Percentiles rank a stretch among this genome's conserved stretches.
These are phyloP conservation scores for Vulpes vulpes DNA, from an alignment of 2,113 vertebrate species.

Conservation along the genomic window DNA sequence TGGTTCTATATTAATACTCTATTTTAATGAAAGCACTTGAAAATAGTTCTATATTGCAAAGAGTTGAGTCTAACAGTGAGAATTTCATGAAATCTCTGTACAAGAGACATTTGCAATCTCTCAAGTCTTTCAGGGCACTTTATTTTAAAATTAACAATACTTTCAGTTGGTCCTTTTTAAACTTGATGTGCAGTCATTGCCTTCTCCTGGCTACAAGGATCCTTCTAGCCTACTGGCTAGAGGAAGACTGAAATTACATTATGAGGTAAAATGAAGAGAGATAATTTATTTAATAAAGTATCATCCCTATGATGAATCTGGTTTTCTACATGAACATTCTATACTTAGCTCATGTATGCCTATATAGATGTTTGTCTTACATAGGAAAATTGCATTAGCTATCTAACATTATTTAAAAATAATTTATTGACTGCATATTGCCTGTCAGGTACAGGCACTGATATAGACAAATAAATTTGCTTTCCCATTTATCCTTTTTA, in stretches of 20 bases:
- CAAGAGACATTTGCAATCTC: background rate
- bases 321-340: background rate
- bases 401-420: background rate
- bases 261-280: constrained; percentile 10
- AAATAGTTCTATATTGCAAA: background rate
- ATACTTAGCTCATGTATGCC: background rate
- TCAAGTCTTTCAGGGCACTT: background rate
- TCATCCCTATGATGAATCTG: background rate
- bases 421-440: background rate
- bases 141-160: background rate
- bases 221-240: background rate
- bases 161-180: background rate
- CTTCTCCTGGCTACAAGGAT: background rate
- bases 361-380: background rate
- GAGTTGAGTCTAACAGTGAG: background rate
- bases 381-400: background rate
- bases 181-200: background rate
- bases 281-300: background rate
- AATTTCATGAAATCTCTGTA: background rate
- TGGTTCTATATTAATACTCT: background rate
- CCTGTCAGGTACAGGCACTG: background rate
- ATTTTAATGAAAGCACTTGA: background rate
- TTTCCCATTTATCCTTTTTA: background rate
- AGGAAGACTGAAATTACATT: background rate
- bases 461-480: background rate